Evolutionary conservation across 2,113 vertebrate species (phyloP).

Genomic region (Leucosticte australis): DNA sequence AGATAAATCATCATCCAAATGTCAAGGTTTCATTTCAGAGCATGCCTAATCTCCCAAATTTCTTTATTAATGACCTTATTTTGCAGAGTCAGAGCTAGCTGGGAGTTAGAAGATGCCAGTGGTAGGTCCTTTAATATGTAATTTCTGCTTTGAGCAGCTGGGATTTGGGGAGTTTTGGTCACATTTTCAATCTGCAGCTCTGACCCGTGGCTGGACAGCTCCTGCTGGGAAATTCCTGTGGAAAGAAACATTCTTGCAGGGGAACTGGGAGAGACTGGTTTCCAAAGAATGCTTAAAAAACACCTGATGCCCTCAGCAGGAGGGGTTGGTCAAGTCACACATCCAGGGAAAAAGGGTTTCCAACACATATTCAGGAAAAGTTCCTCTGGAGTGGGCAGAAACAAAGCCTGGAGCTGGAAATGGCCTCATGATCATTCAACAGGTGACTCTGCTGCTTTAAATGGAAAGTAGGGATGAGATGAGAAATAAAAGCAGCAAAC

Average conservation of each 20-base stretch:
- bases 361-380: background rate
- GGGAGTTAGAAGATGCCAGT: background rate
- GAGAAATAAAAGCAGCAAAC: background rate
- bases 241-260: background rate
- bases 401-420: background rate
- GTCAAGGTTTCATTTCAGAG: background rate
- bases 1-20: background rate
- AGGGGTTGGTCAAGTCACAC: background rate
- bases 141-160: background rate
- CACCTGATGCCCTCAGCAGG: background rate
- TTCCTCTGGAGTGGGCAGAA: background rate
- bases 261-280: slow-evolving; percentile 3
- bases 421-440: background rate
- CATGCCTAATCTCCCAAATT: background rate
- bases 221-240: background rate
- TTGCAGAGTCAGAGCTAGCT: background rate
- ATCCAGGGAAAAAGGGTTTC: background rate
- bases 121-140: background rate
- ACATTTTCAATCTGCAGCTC: background rate
- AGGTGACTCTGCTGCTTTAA: background rate
- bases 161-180: background rate
- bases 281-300: background rate
- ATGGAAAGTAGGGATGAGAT: background rate
- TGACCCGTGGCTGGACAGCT: background rate
- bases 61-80: background rate